Evolutionary conservation across 2,797 vertebrate genomes (phyloP).

Genomic region (Nannoperca australis): DNA sequence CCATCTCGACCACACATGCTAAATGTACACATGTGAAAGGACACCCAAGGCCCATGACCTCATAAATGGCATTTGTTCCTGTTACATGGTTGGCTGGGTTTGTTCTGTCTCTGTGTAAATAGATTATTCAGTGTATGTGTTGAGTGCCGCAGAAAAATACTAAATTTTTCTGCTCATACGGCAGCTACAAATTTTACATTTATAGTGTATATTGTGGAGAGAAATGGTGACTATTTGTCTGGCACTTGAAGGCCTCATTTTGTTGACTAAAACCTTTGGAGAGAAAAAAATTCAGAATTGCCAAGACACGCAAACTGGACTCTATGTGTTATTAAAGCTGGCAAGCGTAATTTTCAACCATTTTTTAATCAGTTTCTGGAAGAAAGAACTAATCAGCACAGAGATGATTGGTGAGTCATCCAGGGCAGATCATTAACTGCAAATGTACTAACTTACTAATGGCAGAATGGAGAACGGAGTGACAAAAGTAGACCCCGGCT

Average conservation of each 20-base stretch:
- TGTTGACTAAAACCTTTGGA: background rate
- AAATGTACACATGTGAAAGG: conserved; percentile 33
- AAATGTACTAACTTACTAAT: conserved; percentile 43
- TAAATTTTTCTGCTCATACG: conserved; percentile 4
- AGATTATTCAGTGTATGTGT: conserved; percentile 27
- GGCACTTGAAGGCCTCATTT: conserved; percentile 2
- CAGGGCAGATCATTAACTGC: conserved; percentile 50
- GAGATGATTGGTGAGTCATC: conserved; percentile 61
- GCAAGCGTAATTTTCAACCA: conserved; percentile 51
- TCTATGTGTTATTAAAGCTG: conserved; percentile 38
- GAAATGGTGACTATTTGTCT: background rate
- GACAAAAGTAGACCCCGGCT: conserved; percentile 19
- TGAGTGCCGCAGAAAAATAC: background rate
- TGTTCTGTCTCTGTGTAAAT: conserved; percentile 15
- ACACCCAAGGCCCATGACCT: conserved; percentile 44
- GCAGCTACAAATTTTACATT: conserved; percentile 1
- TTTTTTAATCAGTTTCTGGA: conserved; percentile 61
- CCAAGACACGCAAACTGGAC: conserved; percentile 25
- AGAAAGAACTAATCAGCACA: conserved; percentile 63
- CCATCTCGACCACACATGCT: conserved; percentile 25
- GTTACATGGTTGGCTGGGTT: conserved; percentile 23
- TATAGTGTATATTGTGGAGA: background rate
- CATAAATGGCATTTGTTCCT: conserved; percentile 42
- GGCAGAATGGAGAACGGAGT: background rate
- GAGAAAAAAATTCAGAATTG: background rate